Evolutionary conservation across 1,140 invertebrate genomes (phyloP), one percentile per base, ranked within the genome.

Genomic region (Camponotus pennsylvanicus): DNA sequence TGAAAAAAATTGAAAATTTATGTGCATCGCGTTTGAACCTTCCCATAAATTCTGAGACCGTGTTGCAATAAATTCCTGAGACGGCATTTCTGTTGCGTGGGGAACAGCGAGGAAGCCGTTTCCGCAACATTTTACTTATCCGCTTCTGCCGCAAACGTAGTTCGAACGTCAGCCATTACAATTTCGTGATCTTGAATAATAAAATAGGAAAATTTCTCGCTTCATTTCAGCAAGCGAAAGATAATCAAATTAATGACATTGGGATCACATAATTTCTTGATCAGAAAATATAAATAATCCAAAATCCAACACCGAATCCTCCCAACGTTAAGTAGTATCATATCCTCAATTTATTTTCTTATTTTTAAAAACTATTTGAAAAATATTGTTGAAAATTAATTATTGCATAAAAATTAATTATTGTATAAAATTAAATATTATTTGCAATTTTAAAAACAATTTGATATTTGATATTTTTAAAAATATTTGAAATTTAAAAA

Each of bases 1-100:
- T 27, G 8, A 71, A 76, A 49, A 76, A 76, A 37, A 76, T 76
- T 27, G 7, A 37, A 61, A 76, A 61, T 76, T 76, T 76, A 76
- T 76, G 21, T 59, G 13, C 49, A 75, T 75, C 71, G 34, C 52
- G n/a, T 76, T 76, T 27, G 15, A 76, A 59, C 27, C 55, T 61
- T 76, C 13, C 0, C 55, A 61, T 76, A 61, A 76, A 76, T 76
- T 32, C 13, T 11, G 55, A 4, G 27, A 40, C 7, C 15, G 15
- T 61, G 37, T 55, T 5, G 55, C 7, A 76, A 76, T 76, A 76
- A 76, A 76, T 76, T 76, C 1, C 55, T 34, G 7, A 76, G 42
- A 15, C 37, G 34, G n/a, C 55, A 42, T 76, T 76, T 61, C 37
- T 27, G 15, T 76, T 75, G 70, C n/a, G 52, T 59, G 27, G 45